Conservation (phyloP, 2,888 invertebrate species). For the Acleris cristana region DNA sequence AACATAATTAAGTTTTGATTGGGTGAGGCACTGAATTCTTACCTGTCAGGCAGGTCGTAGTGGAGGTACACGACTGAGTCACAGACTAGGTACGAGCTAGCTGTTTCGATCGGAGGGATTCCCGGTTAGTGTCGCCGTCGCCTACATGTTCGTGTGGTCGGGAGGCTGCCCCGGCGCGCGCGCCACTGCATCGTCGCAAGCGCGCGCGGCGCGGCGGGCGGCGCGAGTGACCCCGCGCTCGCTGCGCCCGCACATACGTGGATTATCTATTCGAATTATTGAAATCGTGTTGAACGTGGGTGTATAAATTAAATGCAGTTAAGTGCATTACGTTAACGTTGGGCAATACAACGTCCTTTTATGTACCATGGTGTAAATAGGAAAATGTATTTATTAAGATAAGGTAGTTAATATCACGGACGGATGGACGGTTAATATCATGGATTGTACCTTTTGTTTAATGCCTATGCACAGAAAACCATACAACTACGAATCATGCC, state of each 20-base stretch:
- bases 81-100: conserved; percentile 41
- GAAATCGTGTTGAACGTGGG: conserved; percentile 49
- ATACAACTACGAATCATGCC: no score
- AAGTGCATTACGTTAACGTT: conserved; percentile 37
- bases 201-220: conserved; percentile 14
- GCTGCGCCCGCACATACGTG: conserved; percentile 28
- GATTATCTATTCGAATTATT: conserved; percentile 43
- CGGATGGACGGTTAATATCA: no score
- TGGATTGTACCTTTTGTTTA: no score
- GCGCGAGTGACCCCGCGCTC: conserved; percentile 29
- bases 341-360: conserved; percentile 15
- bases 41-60: conserved; percentile 57
- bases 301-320: conserved; percentile 55
- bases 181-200: background rate
- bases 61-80: conserved; percentile 61
- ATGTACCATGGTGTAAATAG: background rate
- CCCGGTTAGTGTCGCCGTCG: conserved; percentile 51
- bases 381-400: background rate
- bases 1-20: conserved; percentile 54
- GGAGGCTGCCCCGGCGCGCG: conserved; percentile 31
- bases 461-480: no score
- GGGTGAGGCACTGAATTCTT: conserved; percentile 48
- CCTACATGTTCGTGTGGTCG: conserved; percentile 52
- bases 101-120: conserved; percentile 50
- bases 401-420: background rate